Conservation (phyloP, 2,888 invertebrate species). For the Eilema sororculum region DNA sequence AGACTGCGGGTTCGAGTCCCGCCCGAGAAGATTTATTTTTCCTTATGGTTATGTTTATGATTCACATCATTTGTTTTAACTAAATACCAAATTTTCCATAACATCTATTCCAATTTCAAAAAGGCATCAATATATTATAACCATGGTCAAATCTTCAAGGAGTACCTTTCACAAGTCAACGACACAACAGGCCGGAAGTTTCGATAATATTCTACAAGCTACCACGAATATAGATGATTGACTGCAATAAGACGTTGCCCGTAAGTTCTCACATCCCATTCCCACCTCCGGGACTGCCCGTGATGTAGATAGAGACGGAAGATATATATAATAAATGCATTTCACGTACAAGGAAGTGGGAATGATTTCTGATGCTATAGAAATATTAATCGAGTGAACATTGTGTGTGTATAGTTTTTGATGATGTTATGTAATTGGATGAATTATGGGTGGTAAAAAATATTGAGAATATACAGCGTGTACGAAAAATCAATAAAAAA, state of each 20-base stretch:
- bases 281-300: constrained; percentile 50
- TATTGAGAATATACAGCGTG: neutral
- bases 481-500: neutral
- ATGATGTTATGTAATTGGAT: constrained; percentile 51
- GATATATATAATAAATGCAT: constrained; percentile 71
- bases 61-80: too few species aligned
- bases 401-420: constrained; percentile 56
- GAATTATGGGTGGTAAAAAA: constrained; percentile 26
- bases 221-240: constrained; percentile 86
- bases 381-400: constrained; percentile 78
- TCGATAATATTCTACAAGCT: constrained; percentile 83
- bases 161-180: constrained; percentile 63
- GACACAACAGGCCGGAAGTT: constrained; percentile 81
- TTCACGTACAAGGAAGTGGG: constrained; percentile 84
- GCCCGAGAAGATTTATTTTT: too few species aligned
- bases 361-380: constrained; percentile 78
- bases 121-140: constrained; percentile 20
- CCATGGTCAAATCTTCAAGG: constrained; percentile 36
- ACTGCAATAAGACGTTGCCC: constrained; percentile 72
- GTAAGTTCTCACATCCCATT: constrained; percentile 47
- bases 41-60: too few species aligned
- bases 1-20: too few species aligned
- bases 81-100: too few species aligned
- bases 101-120: neutral
- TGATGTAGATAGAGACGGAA: constrained; percentile 57